Base-by-base conservation (phyloP, 2,113 vertebrate species). In the Dolichallabes microphthalmus region DNA sequence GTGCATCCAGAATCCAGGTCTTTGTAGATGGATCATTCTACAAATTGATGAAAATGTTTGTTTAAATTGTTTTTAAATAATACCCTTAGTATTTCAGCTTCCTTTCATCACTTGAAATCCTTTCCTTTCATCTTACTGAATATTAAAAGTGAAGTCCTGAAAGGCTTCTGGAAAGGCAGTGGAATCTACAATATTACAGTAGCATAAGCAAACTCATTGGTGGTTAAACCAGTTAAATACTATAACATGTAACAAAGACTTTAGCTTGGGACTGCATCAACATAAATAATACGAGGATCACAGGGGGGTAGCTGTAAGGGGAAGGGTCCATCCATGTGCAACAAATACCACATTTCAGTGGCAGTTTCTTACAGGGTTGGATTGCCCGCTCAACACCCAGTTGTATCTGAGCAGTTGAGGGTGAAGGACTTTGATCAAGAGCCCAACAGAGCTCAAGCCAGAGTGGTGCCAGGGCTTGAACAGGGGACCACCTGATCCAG, bases 221-320 rank as follows among this genome's bases (percentile, higher is more conserved):
- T 63, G 80, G 75, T 82, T 78, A 71, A 85, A 82, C 85, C 78
- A 78, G 63, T 4, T 76, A 39, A 39, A 55, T 81, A n/a, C n/a
- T n/a, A n/a, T n/a, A 79, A 71, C 79, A 83, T 27, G 76, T 82
- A 55, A 61, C 39, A 57, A 85, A 74, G 20, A 82, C 83, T 85
- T 82, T 39, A 82, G 45, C 27, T 68, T 80, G 22, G 35, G 82
- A 82, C 35, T 82, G 60, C 77, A 77, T 57, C 80, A 69, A 85
- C 7, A 50, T 60, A 85, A 87, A 87, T 85, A 83, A 82, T 85
- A 45, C 45, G 8, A 45, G 45, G 8, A 45, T 45, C 45, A 45
- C 5, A 7, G 45, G 6, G 45, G 45, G 45, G 45, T 45, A 45
- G 45, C 0, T 0, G 45, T 6, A 45, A 45, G 45, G 45, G 7